Evolutionary conservation across 2,113 vertebrate species (phyloP).

Genomic region (Chloropsis cyanopogon): DNA sequence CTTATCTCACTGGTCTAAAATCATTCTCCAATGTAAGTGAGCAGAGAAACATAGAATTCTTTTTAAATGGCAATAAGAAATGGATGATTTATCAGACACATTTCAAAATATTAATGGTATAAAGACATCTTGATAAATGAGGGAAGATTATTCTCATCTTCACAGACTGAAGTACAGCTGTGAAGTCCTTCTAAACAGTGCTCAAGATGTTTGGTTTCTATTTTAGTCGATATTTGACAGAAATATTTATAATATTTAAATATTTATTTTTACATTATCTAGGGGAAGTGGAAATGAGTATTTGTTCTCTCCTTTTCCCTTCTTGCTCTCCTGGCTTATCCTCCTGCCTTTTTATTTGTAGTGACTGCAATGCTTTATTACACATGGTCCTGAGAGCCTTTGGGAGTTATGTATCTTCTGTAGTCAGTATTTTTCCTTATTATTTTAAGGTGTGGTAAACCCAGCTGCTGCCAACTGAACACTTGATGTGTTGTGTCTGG

Average conservation of each 20-base stretch:
- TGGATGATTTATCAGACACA: not conserved
- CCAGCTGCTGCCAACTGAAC: not conserved
- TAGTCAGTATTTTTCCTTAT: not conserved
- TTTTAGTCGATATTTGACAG: slow-evolving; percentile 34
- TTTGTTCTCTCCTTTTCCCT: not conserved
- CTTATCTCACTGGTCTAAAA: not conserved
- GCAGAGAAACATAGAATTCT: not conserved
- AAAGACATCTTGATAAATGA: slow-evolving; percentile 30
- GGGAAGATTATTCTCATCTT: not conserved
- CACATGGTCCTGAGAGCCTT: not conserved
- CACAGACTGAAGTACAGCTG: slow-evolving; percentile 14
- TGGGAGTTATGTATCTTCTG: not conserved
- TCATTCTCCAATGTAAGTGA: not conserved
- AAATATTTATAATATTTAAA: not conserved
- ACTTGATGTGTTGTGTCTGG: not conserved
- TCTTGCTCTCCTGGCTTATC: not conserved
- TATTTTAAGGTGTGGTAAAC: not conserved
- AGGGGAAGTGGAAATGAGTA: not conserved
- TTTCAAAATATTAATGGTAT: slow-evolving; percentile 35
- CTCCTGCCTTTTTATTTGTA: not conserved
- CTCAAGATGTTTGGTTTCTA: slow-evolving; percentile 24
- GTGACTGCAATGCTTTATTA: not conserved
- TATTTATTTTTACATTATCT: slow-evolving; percentile 27
- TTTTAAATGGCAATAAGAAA: slow-evolving; percentile 2
- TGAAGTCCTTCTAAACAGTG: slow-evolving; percentile 3